phyloP scores from a whole-genome alignment of 2,888 invertebrate genomes.

The Pecten maximus region DNA sequence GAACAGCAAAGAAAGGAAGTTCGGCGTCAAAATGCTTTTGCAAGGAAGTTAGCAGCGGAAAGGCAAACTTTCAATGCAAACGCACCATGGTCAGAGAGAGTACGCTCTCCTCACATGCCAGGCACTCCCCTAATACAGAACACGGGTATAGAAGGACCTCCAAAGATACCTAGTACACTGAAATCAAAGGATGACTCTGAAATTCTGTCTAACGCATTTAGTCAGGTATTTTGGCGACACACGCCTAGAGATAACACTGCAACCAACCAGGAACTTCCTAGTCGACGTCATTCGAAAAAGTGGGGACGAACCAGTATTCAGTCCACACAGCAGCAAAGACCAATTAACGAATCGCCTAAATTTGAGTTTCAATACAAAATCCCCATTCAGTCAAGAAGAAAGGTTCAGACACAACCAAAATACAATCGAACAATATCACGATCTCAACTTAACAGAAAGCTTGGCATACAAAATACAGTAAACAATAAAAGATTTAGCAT shows the following conservation, averaged over 20 bases:
- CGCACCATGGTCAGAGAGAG: background rate
- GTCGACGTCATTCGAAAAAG: background rate
- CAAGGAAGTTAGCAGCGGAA: background rate
- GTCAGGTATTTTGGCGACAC: background rate
- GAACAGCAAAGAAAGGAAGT: background rate
- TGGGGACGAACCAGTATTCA: background rate
- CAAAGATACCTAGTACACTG: conserved; percentile 8
- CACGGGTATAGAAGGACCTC: background rate
- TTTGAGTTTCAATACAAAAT: background rate
- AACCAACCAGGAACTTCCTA: background rate
- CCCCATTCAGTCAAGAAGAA: background rate
- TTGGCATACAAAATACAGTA: background rate
- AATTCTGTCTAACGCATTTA: background rate
- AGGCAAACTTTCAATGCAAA: background rate
- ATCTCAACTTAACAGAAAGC: background rate
- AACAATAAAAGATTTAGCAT: background rate
- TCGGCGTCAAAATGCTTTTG: background rate
- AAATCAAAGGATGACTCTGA: background rate
- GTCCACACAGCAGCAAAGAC: background rate
- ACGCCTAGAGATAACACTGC: background rate
- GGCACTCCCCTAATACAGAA: background rate
- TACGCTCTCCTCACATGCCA: background rate
- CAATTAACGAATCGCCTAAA: background rate
- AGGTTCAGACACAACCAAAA: background rate
- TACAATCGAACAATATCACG: background rate